These are phyloP conservation scores for Sebastes taczanowskii DNA, from an alignment of 2,797 vertebrate species.

Conservation along the genomic window DNA sequence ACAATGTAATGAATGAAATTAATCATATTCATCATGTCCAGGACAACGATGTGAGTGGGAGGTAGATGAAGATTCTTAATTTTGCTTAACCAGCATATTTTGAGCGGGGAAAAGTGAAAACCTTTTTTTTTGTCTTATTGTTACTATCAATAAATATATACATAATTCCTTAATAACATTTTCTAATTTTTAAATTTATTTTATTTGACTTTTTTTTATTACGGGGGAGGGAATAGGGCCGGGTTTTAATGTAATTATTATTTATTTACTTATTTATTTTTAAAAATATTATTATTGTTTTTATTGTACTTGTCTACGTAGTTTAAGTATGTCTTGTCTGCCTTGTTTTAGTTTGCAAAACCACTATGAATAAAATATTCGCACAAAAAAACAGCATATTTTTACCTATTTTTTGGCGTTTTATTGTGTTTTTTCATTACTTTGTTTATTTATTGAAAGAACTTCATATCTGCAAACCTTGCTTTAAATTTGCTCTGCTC, in stretches of 20 bases:
- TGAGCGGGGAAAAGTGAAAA: too few relatives aligned
- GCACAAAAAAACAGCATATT: not conserved
- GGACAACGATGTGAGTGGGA: not conserved
- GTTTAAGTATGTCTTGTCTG: too few relatives aligned
- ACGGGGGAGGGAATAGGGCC: too few relatives aligned
- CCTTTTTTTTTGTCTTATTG: too few relatives aligned
- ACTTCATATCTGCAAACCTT: not conserved
- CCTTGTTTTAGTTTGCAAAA: too few relatives aligned
- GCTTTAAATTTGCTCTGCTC: not conserved
- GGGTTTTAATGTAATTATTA: too few relatives aligned
- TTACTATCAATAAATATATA: too few relatives aligned
- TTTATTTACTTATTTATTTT: too few relatives aligned
- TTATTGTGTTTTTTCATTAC: not conserved
- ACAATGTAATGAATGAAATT: slow-evolving; percentile 15
- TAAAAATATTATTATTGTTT: too few relatives aligned
- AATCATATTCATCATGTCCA: slow-evolving; percentile 8
- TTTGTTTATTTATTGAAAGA: not conserved
- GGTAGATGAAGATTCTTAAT: not conserved
- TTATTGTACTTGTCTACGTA: too few relatives aligned
- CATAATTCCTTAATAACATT: too few relatives aligned
- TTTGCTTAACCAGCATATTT: not conserved
- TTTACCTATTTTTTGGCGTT: not conserved
- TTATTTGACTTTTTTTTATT: not conserved
- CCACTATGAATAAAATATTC: too few relatives aligned
- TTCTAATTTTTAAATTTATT: not conserved